Percentiles rank a stretch among this genome's conserved stretches.
Conservation (phyloP, 2,888 invertebrate species). For the Lacanobia wlatinum region DNA sequence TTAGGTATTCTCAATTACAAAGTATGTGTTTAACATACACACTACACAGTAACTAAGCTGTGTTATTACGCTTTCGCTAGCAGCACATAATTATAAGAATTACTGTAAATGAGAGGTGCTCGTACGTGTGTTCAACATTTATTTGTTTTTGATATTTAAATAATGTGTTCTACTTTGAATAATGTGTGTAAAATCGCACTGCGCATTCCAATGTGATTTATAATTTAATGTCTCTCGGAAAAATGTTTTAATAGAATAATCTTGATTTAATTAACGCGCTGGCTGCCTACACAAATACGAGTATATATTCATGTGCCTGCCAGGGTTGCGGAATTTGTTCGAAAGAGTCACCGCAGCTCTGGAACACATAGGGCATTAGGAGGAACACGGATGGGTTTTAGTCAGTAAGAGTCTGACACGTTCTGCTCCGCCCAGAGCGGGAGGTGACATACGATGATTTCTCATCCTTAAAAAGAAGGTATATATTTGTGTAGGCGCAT, state of each 20-base stretch:
- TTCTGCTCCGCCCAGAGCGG: too few species aligned
- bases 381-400: too few species aligned
- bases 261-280: background rate
- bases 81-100: background rate
- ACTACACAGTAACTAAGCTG: background rate
- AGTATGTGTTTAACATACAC: background rate
- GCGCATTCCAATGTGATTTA: background rate
- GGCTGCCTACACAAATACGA: background rate
- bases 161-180: background rate
- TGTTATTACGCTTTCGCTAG: background rate
- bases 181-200: background rate
- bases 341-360: too few species aligned
- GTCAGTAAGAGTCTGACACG: too few species aligned
- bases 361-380: too few species aligned
- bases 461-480: too few species aligned
- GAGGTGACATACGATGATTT: too few species aligned
- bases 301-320: too few species aligned
- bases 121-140: background rate
- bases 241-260: background rate
- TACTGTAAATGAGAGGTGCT: background rate
- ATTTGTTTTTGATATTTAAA: background rate
- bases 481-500: too few species aligned
- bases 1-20: slow-evolving; percentile 57
- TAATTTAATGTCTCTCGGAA: background rate
- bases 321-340: too few species aligned